Conservation (phyloP, 2,797 vertebrate genomes). For the Capromys pilorides region DNA sequence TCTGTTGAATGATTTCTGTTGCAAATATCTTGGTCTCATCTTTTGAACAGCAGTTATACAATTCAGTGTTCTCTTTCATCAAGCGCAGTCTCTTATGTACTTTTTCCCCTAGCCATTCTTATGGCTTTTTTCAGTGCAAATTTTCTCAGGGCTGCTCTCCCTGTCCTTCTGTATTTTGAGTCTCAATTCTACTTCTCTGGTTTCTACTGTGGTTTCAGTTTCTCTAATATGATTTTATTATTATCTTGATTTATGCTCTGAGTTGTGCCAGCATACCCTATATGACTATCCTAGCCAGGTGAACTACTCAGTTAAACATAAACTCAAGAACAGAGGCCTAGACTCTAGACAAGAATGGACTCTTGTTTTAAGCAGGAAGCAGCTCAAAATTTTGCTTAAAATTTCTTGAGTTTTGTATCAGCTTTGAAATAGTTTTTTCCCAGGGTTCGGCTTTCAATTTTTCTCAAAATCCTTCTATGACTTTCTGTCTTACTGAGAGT, state of each 20-base stretch:
- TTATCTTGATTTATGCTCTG: conserved; percentile 1
- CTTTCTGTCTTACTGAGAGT: neutral
- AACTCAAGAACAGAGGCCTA: neutral
- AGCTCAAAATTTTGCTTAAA: neutral
- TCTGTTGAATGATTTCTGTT: conserved; percentile 13
- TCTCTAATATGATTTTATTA: conserved; percentile 3
- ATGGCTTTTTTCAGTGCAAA: neutral
- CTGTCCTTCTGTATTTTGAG: neutral
- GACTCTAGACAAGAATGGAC: neutral
- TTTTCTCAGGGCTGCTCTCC: neutral
- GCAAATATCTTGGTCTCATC: conserved; percentile 25
- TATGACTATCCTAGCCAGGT: neutral
- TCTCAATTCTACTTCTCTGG: conserved; percentile 16
- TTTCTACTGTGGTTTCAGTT: conserved; percentile 38
- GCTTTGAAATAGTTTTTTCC: neutral
- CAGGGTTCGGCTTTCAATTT: neutral
- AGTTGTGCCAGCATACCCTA: conserved; percentile 10
- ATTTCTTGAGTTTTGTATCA: neutral
- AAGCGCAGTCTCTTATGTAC: neutral
- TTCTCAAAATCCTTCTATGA: conserved; percentile 14
- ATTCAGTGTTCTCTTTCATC: neutral
- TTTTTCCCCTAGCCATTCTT: neutral
- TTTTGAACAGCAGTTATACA: neutral
- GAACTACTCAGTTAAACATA: neutral
- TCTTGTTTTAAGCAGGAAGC: conserved; percentile 5